phyloP scores from a whole-genome alignment of 2,113 vertebrate species.

The Stegostoma tigrinum region DNA sequence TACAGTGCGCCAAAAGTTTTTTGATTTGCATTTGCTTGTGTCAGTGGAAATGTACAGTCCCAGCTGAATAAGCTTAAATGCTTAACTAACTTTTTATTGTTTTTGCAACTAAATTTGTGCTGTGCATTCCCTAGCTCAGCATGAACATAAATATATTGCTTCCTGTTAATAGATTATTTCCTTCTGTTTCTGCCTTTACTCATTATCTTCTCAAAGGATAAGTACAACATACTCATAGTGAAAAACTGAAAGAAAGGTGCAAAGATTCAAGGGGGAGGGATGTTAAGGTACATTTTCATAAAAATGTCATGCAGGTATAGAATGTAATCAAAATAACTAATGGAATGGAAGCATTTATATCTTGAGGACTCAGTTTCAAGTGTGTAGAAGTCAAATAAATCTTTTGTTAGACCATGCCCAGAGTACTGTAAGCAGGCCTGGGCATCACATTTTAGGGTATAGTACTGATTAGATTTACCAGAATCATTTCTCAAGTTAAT shows the following conservation, averaged over 20 bases:
- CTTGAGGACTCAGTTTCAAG: not conserved
- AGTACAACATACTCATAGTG: not conserved
- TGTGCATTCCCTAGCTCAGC: conserved; percentile 32
- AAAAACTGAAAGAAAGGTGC: not conserved
- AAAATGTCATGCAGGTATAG: not conserved
- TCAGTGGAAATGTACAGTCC: not conserved
- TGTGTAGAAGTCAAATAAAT: not conserved
- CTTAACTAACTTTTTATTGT: conserved; percentile 2
- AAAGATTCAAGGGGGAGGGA: not conserved
- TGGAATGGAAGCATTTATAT: not conserved
- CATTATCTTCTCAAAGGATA: conserved; percentile 18
- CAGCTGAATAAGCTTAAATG: not conserved
- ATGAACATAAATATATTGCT: not conserved
- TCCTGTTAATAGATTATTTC: not conserved
- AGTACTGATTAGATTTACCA: not conserved
- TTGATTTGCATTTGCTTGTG: not conserved
- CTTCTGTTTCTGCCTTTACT: not conserved
- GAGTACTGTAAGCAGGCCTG: not conserved
- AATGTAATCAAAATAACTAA: not conserved
- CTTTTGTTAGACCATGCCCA: not conserved
- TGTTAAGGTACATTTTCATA: not conserved
- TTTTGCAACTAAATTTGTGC: not conserved
- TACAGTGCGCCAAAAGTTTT: not conserved
- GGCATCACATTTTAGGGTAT: not conserved
- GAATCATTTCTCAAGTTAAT: not conserved